These are phyloP conservation scores for Oikopleura vanhoeffeni DNA, from an alignment of 23 tunicate genomes.

Conservation along the genomic window DNA sequence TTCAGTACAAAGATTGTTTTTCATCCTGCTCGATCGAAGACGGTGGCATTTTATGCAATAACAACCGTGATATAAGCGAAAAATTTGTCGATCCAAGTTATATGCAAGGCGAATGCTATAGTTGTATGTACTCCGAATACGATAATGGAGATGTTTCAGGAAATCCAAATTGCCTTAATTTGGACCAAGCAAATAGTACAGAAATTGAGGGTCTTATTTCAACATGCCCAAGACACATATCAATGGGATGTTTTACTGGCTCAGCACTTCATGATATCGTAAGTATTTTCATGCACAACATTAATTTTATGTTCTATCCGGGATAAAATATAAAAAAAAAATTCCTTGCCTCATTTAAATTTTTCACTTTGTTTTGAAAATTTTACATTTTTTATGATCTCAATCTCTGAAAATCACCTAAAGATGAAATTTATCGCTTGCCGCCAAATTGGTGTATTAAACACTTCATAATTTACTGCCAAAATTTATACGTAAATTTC, in stretches of 20 bases:
- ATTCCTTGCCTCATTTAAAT: no score
- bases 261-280: not conserved
- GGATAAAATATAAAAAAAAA: no score
- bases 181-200: not conserved
- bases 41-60: not conserved
- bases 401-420: no score
- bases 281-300: not conserved
- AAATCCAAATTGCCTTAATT: not conserved
- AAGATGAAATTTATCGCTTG: no score
- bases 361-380: no score
- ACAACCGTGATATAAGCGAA: not conserved
- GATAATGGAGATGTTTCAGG: not conserved
- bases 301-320: no score
- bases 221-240: not conserved
- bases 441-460: no score
- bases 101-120: not conserved
- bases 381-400: no score
- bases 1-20: not conserved
- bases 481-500: no score
- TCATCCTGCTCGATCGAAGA: not conserved
- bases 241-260: not conserved
- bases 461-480: no score
- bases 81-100: not conserved
- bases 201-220: not conserved
- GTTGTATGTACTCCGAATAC: not conserved